These are phyloP conservation scores for Alaudala cheleensis DNA, from an alignment of 2,113 vertebrate genomes.

Conservation along the genomic window DNA sequence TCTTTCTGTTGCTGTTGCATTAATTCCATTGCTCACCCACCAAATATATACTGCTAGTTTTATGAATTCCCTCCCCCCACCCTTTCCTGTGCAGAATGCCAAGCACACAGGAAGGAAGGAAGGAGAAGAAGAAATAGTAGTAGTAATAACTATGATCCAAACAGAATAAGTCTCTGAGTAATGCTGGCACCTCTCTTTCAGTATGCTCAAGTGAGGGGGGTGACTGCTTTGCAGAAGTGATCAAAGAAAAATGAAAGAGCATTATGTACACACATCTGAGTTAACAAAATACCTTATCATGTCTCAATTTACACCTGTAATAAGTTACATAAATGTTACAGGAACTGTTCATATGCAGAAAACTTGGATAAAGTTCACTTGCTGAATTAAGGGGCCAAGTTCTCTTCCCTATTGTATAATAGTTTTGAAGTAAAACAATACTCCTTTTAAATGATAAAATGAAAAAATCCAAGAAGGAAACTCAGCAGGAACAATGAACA, in stretches of 20 bases:
- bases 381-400: background rate
- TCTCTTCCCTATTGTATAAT: background rate
- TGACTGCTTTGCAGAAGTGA: background rate
- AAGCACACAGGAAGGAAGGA: constrained; percentile 36
- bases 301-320: background rate
- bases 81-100: background rate
- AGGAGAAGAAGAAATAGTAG: background rate
- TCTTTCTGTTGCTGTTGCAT: background rate
- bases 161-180: background rate
- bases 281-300: background rate
- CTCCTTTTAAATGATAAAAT: constrained; percentile 5
- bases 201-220: background rate
- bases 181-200: background rate
- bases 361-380: background rate
- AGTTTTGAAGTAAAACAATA: constrained; percentile 21
- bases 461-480: background rate
- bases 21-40: background rate
- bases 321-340: background rate
- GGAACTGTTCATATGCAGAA: background rate
- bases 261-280: background rate
- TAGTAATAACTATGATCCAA: background rate
- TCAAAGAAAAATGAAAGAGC: background rate
- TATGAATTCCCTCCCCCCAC: background rate
- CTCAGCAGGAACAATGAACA: constrained; percentile 26
- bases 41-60: background rate